phyloP scores from a whole-genome alignment of 2,888 invertebrate species.

The Eupithecia pulchellata region DNA sequence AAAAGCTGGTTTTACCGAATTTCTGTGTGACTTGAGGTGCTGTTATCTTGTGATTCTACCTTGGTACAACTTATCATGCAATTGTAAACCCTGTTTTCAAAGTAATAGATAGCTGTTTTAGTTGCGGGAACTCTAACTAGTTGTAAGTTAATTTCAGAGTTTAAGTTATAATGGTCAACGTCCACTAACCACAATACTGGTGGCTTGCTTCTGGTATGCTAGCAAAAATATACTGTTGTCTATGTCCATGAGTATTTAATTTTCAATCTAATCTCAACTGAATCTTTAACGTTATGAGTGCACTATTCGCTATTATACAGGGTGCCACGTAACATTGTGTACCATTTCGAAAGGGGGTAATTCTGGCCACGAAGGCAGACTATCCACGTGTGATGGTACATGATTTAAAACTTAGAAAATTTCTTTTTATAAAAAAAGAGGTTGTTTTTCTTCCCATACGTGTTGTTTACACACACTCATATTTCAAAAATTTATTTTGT shows the following conservation, averaged over 20 bases:
- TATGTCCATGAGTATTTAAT: not conserved
- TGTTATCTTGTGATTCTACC: not conserved
- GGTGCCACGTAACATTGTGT: too few species aligned
- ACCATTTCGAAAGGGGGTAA: too few species aligned
- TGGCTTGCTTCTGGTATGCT: not conserved
- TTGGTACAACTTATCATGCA: not conserved
- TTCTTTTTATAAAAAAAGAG: too few species aligned
- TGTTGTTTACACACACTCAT: too few species aligned
- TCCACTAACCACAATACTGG: not conserved
- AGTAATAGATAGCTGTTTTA: conserved; percentile 3
- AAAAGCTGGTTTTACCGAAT: not conserved
- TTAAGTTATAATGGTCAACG: not conserved
- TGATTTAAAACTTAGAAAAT: too few species aligned
- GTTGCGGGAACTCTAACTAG: not conserved
- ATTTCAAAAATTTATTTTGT: too few species aligned
- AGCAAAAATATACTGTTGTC: not conserved
- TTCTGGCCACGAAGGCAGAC: too few species aligned
- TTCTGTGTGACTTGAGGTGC: not conserved
- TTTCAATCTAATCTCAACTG: too few species aligned
- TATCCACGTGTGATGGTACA: too few species aligned
- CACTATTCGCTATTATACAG: too few species aligned
- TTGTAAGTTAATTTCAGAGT: conserved; percentile 2
- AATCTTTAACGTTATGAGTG: too few species aligned
- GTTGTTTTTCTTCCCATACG: too few species aligned
- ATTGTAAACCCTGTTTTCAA: not conserved